These are phyloP conservation scores for Pristionchus arcanus DNA, from an alignment of 2,888 invertebrate species.

Conservation along the genomic window DNA sequence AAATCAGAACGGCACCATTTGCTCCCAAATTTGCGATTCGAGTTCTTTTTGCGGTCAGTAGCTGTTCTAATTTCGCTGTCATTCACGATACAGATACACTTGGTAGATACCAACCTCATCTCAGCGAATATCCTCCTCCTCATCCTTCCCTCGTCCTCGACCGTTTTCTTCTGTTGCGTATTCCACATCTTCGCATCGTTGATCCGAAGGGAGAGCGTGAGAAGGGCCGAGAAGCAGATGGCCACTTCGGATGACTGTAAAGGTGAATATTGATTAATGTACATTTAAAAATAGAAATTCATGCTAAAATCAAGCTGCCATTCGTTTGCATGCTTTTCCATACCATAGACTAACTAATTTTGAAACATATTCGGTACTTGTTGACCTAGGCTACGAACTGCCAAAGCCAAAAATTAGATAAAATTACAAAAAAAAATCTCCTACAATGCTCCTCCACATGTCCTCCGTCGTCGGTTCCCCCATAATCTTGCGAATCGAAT, in stretches of 20 bases:
- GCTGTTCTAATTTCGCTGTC: too few relatives aligned
- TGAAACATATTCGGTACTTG: neutral
- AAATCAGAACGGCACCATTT: too few relatives aligned
- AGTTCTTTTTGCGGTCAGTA: too few relatives aligned
- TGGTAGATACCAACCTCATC: neutral
- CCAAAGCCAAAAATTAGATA: neutral
- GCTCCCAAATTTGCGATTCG: too few relatives aligned
- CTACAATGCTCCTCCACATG: neutral
- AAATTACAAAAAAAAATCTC: neutral
- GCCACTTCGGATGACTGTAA: neutral
- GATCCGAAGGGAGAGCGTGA: neutral
- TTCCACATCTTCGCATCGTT: neutral
- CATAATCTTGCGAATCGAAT: too few relatives aligned
- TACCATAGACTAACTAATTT: too few relatives aligned
- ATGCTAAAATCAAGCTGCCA: neutral
- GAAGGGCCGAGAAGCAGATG: neutral
- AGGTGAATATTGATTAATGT: neutral
- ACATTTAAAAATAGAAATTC: neutral
- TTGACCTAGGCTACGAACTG: neutral
- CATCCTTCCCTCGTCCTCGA: neutral
- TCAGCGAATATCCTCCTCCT: constrained; percentile 17
- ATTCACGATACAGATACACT: too few relatives aligned
- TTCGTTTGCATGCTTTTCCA: too few relatives aligned
- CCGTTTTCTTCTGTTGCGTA: neutral
- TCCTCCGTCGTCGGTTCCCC: neutral